Percentiles rank a stretch among this genome's conserved stretches.
Conservation (phyloP, 2,113 vertebrate genomes). For the Brachyhypopomus gauderio region DNA sequence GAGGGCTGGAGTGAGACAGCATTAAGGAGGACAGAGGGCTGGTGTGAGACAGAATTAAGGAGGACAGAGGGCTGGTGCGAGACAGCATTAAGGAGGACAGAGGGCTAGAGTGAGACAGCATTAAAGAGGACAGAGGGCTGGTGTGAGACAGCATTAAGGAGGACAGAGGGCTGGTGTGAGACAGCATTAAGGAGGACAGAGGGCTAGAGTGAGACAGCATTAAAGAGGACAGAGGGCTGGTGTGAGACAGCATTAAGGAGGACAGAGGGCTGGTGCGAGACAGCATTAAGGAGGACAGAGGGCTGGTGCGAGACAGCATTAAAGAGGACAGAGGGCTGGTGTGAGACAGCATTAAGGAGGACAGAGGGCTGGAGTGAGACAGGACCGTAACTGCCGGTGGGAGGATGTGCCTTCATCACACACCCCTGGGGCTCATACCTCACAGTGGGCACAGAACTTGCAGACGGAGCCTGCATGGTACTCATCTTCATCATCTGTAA, state of each 20-base stretch:
- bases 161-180: background rate
- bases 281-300: background rate
- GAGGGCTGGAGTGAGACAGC: background rate
- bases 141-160: background rate
- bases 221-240: background rate
- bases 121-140: background rate
- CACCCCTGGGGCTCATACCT: conserved; percentile 68
- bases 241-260: background rate
- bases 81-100: too few species aligned
- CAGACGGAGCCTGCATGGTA: conserved; percentile 86
- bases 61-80: background rate
- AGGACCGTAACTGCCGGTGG: background rate
- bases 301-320: background rate
- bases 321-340: background rate
- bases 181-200: background rate
- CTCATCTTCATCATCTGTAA: conserved; percentile 60
- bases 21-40: background rate
- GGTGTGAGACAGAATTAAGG: background rate
- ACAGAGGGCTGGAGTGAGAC: background rate
- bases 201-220: background rate
- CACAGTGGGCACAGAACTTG: conserved; percentile 83
- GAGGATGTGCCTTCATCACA: background rate
- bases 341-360: background rate
- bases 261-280: background rate
- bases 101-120: background rate